phyloP scores from a whole-genome alignment of 2,888 invertebrate species.

The Agrilus biguttatus region DNA sequence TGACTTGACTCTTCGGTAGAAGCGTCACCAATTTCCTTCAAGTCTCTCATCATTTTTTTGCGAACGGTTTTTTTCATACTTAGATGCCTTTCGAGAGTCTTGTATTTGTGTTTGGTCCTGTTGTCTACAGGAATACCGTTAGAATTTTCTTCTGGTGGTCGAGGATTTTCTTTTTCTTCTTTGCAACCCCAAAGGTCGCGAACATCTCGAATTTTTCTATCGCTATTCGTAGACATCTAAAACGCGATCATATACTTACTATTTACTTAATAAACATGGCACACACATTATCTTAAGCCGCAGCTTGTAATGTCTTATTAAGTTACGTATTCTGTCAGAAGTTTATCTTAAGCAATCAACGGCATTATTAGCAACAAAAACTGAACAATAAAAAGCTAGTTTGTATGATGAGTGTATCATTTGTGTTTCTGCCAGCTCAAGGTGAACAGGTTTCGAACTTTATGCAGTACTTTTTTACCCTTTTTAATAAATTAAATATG shows the following conservation, averaged over 20 bases:
- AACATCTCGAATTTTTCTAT: slow-evolving; percentile 62
- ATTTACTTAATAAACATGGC: not conserved
- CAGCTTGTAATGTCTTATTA: no score
- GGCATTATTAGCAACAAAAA: not conserved
- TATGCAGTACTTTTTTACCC: slow-evolving; percentile 10
- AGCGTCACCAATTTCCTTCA: slow-evolving; percentile 45
- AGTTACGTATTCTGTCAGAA: no score
- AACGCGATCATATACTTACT: not conserved
- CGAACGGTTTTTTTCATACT: slow-evolving; percentile 79
- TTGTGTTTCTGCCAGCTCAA: slow-evolving; percentile 27
- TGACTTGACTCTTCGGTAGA: slow-evolving; percentile 19
- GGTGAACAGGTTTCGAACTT: slow-evolving; percentile 25
- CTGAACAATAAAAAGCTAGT: not conserved
- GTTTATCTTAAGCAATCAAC: no score
- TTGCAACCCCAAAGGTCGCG: slow-evolving; percentile 39
- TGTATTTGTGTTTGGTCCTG: slow-evolving; percentile 54
- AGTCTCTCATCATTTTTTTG: slow-evolving; percentile 73
- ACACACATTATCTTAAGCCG: no score
- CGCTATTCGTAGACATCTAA: slow-evolving; percentile 41
- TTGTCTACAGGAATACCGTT: slow-evolving; percentile 36
- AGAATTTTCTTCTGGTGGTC: slow-evolving; percentile 33
- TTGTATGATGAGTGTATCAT: slow-evolving; percentile 3
- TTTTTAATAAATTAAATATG: slow-evolving; percentile 5
- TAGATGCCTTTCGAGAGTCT: slow-evolving; percentile 64
- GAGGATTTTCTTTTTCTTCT: slow-evolving; percentile 28